Conservation (phyloP, 2,888 invertebrate genomes). For the Cylindroiulus punctatus region DNA sequence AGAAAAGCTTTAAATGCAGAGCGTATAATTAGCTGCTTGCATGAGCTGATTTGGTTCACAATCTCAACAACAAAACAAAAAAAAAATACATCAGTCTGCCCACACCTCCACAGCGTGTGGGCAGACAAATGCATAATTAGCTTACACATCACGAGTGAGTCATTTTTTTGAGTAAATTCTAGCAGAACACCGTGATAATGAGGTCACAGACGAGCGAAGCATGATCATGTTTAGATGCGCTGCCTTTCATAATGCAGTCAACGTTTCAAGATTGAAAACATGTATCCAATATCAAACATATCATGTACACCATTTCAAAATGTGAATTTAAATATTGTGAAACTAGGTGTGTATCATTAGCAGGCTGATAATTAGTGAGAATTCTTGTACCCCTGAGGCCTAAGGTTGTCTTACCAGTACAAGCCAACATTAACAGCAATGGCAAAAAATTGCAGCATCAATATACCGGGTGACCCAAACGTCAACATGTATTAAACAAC, state of each 20-base stretch:
- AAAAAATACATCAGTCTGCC: neutral
- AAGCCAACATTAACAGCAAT: neutral
- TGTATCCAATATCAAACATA: neutral
- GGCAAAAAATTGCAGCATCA: neutral
- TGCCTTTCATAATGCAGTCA: neutral
- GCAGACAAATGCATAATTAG: conserved; percentile 1
- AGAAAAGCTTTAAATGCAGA: neutral
- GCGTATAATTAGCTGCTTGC: neutral
- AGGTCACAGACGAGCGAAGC: neutral
- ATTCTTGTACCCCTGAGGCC: neutral
- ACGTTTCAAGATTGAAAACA: neutral
- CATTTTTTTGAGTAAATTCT: neutral
- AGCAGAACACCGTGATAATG: neutral
- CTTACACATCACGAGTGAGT: neutral
- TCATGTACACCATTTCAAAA: neutral
- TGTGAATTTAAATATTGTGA: neutral
- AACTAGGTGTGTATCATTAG: neutral
- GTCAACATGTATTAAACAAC: too few species aligned
- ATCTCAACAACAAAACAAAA: neutral
- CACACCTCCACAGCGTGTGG: neutral
- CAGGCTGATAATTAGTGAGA: neutral
- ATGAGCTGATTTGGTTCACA: neutral
- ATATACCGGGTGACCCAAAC: neutral
- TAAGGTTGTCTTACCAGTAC: neutral
- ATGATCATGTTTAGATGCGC: neutral